Percentiles rank a stretch among this genome's conserved stretches.
Conservation (phyloP, 2,888 invertebrate species). For the Drosophila koepferae region DNA sequence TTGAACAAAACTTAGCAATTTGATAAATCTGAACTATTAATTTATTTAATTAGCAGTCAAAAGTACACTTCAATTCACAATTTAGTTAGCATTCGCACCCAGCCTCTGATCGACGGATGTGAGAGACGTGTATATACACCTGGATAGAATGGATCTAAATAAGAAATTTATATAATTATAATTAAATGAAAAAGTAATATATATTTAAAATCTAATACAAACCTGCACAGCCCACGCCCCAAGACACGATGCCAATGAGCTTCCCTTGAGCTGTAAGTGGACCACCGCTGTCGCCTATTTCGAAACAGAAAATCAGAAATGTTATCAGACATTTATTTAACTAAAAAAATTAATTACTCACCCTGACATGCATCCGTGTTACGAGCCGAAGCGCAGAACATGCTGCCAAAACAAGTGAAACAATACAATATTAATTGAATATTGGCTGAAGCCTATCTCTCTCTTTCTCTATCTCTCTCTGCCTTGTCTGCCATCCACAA, state of each 20-base stretch:
- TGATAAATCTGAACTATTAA: slow-evolving; percentile 1
- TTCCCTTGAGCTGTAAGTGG: slow-evolving; percentile 75
- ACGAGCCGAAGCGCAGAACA: slow-evolving; percentile 83
- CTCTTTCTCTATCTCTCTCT: not conserved
- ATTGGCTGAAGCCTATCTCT: slow-evolving; percentile 12
- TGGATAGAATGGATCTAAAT: slow-evolving; percentile 80
- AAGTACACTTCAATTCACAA: slow-evolving; percentile 53
- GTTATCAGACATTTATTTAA: not conserved
- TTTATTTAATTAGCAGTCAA: slow-evolving; percentile 12
- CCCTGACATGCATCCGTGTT: slow-evolving; percentile 83
- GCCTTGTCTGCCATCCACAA: too few relatives aligned
- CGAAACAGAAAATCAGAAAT: not conserved
- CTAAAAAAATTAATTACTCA: slow-evolving; percentile 27
- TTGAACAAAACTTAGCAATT: not conserved
- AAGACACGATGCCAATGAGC: slow-evolving; percentile 82
- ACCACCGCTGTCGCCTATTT: slow-evolving; percentile 81
- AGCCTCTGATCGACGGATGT: slow-evolving; percentile 78
- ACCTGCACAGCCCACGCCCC: slow-evolving; percentile 83
- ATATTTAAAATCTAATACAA: too few relatives aligned
- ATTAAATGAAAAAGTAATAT: not conserved
- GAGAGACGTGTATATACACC: slow-evolving; percentile 82
- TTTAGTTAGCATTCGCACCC: slow-evolving; percentile 79
- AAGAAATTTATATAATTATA: not conserved
- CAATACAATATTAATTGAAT: slow-evolving; percentile 30
- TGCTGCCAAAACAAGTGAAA: slow-evolving; percentile 60